Base-by-base conservation (phyloP, 2,113 vertebrate genomes). In the Ursus arctos region DNA sequence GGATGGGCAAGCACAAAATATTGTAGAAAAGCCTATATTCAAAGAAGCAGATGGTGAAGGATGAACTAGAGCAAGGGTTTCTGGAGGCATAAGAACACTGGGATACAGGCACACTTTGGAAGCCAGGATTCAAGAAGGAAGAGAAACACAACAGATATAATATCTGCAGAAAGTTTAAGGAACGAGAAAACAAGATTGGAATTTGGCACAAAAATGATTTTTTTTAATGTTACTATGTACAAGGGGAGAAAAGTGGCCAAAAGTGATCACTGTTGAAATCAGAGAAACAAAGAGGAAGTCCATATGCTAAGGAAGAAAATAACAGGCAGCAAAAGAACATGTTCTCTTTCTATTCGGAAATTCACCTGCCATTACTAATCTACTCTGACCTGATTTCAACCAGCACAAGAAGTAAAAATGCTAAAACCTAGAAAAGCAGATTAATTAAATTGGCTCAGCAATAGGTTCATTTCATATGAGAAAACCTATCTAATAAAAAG, bases 141-240 rank as follows among this genome's bases (percentile, higher is more conserved):
- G 33, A 53, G 49, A 94, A 91, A 77, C 43, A 83, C 21, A 81
- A 43, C 22, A 92, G 19, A 59, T 19, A 0, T 1, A 69, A 61
- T 61, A 69, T 67, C 18, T 36, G 16, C 16, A 55, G 19, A 53
- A 59, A 94, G 59, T 51, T 63, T 65, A 51, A 43, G 80, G 43
- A 86, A 13, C 6, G 67, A 80, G 5, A 55, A 43, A 40, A 51
- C 9, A 15, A 63, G 6, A 26, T 65, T 63, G 7, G 33, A 21
- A 31, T 94, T 92, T 97, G 63, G 19, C 36, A 65, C n/a, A 67
- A 83, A 94, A 89, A 88, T 82, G 59, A 53, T 55, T 7, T 16
- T 55, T 21, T 61, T 47, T 2, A 72, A 61, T 57, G 57, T 61
- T 85, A 13, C 9, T 36, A 22, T n/a, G 13, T 55, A 33, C 16